These are phyloP conservation scores for Trididemnum nubilum DNA, from an alignment of 23 tunicate species.

Conservation along the genomic window DNA sequence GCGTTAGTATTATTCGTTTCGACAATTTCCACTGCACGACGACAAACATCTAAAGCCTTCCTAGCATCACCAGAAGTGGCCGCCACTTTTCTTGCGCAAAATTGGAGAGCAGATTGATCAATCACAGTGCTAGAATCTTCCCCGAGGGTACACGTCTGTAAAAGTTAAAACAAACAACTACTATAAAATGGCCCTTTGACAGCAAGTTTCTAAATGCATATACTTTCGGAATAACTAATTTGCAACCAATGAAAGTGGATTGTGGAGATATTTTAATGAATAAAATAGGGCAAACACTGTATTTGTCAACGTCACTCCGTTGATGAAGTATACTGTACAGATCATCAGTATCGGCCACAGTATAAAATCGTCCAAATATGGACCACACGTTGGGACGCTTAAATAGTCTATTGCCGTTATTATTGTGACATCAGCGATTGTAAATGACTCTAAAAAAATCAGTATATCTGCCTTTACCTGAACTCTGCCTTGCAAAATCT, in stretches of 20 bases:
- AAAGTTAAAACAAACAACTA: neutral
- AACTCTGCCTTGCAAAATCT: conserved; percentile 72
- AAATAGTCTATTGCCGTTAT: too few relatives aligned
- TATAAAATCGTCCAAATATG: too few relatives aligned
- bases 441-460: too few relatives aligned
- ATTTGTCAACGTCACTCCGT: too few relatives aligned
- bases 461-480: neutral
- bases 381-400: too few relatives aligned
- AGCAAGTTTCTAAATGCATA: too few relatives aligned
- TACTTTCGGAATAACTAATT: too few relatives aligned
- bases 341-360: too few relatives aligned
- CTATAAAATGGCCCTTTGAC: neutral
- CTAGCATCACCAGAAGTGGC: conserved; percentile 95
- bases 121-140: conserved; percentile 20
- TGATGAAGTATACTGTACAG: too few relatives aligned
- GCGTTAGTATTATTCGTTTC: conserved; percentile 25
- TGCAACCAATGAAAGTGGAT: too few relatives aligned
- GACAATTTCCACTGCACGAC: conserved; percentile 84
- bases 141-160: neutral
- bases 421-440: neutral
- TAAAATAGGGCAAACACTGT: too few relatives aligned
- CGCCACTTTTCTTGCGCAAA: conserved; percentile 93
- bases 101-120: conserved; percentile 81
- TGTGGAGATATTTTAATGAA: too few relatives aligned
- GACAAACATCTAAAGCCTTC: conserved; percentile 85